Evolutionary conservation across 2,888 invertebrate species (phyloP).

Genomic region (Bugulina stolonifera): DNA sequence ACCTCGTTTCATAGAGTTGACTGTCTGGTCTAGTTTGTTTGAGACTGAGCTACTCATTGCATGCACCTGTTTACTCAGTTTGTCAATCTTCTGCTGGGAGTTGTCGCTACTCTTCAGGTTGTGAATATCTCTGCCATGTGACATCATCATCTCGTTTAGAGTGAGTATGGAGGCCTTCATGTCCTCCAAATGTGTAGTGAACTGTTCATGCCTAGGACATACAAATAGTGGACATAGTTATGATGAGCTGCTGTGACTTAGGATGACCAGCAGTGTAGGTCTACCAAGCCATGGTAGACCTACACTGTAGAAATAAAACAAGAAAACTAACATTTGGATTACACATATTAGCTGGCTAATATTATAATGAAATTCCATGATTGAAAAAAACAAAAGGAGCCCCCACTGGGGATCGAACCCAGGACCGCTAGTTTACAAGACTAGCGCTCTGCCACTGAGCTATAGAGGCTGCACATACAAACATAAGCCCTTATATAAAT

Average conservation of each 20-base stretch:
- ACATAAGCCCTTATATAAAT: too few relatives aligned
- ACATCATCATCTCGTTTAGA: conserved; percentile 3
- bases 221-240: too few relatives aligned
- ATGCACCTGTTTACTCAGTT: conserved; percentile 51
- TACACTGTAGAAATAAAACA: too few relatives aligned
- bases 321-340: too few relatives aligned
- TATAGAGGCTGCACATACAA: conserved; percentile 58
- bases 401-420: conserved; percentile 63
- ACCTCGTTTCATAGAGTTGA: conserved; percentile 40
- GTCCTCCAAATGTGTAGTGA: background rate
- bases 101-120: background rate
- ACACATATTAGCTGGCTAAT: too few relatives aligned
- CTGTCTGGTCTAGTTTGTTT: conserved; percentile 58
- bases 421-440: conserved; percentile 64
- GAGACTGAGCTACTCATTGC: conserved; percentile 57
- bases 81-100: background rate
- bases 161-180: background rate
- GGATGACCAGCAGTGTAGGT: too few relatives aligned
- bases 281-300: too few relatives aligned
- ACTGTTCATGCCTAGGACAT: background rate
- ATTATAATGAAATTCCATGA: too few relatives aligned
- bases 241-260: too few relatives aligned
- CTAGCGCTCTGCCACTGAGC: conserved; percentile 63
- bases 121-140: background rate
- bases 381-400: conserved; percentile 41